Percentiles rank a stretch among this genome's conserved stretches.
phyloP scores from a whole-genome alignment of 2,888 invertebrate genomes.

The Euplexia lucipara region DNA sequence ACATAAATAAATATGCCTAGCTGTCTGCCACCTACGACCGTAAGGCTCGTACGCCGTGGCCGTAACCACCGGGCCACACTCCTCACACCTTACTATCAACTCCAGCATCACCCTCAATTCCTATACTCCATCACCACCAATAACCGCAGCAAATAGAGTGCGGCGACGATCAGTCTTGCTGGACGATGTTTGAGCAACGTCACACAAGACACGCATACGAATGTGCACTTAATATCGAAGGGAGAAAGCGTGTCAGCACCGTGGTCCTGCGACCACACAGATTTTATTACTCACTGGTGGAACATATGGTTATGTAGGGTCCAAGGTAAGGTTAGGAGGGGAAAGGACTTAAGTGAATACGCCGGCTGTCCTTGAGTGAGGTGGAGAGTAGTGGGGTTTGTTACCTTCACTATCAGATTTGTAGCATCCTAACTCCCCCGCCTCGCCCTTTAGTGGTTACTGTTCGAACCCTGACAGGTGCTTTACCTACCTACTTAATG shows the following conservation, averaged over 20 bases:
- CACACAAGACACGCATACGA: conserved; percentile 66
- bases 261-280: conserved; percentile 50
- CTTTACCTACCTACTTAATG: too few species aligned
- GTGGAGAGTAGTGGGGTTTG: too few species aligned
- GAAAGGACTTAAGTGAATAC: too few species aligned
- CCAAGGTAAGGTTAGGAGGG: conserved; percentile 1
- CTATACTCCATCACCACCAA: conserved; percentile 16
- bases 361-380: too few species aligned
- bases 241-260: conserved; percentile 72
- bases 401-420: too few species aligned
- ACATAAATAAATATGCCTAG: too few species aligned
- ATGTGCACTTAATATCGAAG: conserved; percentile 57
- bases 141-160: conserved; percentile 18
- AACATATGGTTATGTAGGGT: not conserved
- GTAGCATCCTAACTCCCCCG: too few species aligned
- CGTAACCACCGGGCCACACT: too few species aligned
- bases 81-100: not conserved
- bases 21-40: too few species aligned
- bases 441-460: too few species aligned
- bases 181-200: conserved; percentile 58
- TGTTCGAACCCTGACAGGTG: too few species aligned
- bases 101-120: not conserved
- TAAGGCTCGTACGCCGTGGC: too few species aligned
- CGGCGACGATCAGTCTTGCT: conserved; percentile 38
- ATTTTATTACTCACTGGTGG: conserved; percentile 10